Percentiles rank a stretch among this genome's conserved stretches.
Evolutionary conservation across 2,113 vertebrate genomes (phyloP).

Genomic region (Pangasianodon hypophthalmus): DNA sequence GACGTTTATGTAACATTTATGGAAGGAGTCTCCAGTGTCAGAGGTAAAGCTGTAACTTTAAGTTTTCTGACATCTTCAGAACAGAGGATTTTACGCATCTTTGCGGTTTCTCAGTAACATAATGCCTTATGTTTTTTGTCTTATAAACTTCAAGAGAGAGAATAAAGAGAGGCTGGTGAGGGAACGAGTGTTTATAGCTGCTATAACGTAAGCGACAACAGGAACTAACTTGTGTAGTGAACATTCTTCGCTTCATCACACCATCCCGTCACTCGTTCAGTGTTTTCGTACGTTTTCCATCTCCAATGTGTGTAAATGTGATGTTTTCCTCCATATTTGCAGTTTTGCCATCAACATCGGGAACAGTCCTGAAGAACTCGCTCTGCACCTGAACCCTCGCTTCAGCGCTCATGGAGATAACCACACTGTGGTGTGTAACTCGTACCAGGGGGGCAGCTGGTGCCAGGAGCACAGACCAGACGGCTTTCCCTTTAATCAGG

Average conservation of each 20-base stretch:
- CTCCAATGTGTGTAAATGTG: not conserved
- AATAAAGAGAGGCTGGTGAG: not conserved
- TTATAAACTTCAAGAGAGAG: not conserved
- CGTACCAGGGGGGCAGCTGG: constrained; percentile 69
- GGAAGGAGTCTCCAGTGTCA: not conserved
- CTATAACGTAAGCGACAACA: not conserved
- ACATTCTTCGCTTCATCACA: not conserved
- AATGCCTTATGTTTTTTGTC: no score
- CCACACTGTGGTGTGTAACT: constrained; percentile 72
- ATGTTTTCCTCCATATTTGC: not conserved
- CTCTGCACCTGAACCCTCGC: constrained; percentile 73
- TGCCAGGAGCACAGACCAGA: constrained; percentile 65
- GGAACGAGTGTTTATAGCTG: not conserved
- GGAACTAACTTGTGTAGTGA: not conserved
- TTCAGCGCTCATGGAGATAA: constrained; percentile 72
- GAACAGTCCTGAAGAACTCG: constrained; percentile 60
- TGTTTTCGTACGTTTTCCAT: not conserved
- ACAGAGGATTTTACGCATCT: not conserved
- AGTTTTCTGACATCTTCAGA: not conserved
- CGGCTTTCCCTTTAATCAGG: constrained; percentile 71
- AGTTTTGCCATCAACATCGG: constrained; percentile 75
- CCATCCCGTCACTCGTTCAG: not conserved
- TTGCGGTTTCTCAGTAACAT: not conserved
- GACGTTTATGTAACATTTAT: not conserved
- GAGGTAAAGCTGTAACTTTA: no score